phyloP scores from a whole-genome alignment of 1,140 invertebrate genomes.

The Nasonia vitripennis region DNA sequence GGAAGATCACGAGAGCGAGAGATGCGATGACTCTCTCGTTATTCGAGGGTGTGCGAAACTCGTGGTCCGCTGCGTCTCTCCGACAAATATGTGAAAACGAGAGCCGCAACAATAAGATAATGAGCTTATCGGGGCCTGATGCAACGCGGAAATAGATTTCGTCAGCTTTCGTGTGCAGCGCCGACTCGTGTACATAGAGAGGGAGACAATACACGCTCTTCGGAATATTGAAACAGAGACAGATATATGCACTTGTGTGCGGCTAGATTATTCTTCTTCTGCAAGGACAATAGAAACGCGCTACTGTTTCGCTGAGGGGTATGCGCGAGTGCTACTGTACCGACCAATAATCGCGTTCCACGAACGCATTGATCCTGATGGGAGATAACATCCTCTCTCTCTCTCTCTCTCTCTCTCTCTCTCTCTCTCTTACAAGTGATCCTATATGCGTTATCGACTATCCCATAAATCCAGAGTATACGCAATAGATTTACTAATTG shows the following conservation, averaged over 20 bases:
- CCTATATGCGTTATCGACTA: constrained; percentile 31
- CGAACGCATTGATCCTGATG: constrained; percentile 17
- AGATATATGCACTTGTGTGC: too few species aligned
- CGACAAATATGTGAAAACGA: neutral
- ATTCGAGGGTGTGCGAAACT: neutral
- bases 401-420: neutral
- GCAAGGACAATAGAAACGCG: neutral
- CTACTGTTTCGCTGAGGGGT: neutral
- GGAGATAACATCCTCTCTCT: constrained; percentile 8
- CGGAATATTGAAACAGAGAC: neutral
- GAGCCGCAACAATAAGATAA: constrained; percentile 41
- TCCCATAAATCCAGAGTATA: constrained; percentile 20
- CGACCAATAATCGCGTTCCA: constrained; percentile 10
- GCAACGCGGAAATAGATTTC: constrained; percentile 71
- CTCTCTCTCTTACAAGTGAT: neutral
- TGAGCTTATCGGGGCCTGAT: constrained; percentile 64
- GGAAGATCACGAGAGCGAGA: too few species aligned
- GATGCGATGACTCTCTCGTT: neutral
- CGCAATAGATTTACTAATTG: constrained; percentile 49
- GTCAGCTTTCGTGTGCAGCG: constrained; percentile 60
- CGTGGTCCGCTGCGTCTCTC: neutral
- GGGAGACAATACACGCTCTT: neutral
- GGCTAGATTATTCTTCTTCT: neutral
- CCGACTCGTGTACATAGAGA: neutral
- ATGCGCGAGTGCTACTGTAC: neutral